Evolutionary conservation across 1,140 invertebrate genomes (phyloP).

Genomic region (Diachasmimorpha longicaudata): DNA sequence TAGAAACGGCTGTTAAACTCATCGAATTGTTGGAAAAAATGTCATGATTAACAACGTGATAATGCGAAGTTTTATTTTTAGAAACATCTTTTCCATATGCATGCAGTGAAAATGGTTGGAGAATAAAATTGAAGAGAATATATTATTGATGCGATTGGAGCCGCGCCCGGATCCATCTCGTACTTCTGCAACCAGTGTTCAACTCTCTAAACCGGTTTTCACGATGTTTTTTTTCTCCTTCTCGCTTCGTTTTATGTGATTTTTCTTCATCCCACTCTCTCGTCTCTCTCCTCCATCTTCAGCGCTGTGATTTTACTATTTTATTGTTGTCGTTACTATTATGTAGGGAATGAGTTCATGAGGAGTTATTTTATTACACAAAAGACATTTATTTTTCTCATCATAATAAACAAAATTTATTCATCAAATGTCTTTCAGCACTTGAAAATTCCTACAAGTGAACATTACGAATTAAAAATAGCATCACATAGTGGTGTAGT

Average conservation of each 20-base stretch:
- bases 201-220: slow-evolving; percentile 9
- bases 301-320: background rate
- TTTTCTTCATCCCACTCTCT: background rate
- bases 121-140: background rate
- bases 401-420: background rate
- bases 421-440: background rate
- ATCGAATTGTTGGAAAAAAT: background rate
- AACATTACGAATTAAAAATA: slow-evolving; percentile 5
- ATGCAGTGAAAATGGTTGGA: background rate
- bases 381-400: background rate
- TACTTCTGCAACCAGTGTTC: background rate
- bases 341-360: too few relatives aligned
- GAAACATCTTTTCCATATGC: too few relatives aligned
- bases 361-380: background rate
- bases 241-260: background rate
- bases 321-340: background rate
- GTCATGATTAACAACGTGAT: too few relatives aligned
- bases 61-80: too few relatives aligned
- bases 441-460: background rate
- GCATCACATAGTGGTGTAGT: slow-evolving; percentile 8
- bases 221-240: background rate
- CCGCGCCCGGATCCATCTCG: slow-evolving; percentile 1
- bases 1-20: background rate
- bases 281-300: background rate
- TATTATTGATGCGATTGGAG: background rate